Evolutionary conservation across 2,113 vertebrate species (phyloP).

Genomic region (Crotophaga sulcirostris): DNA sequence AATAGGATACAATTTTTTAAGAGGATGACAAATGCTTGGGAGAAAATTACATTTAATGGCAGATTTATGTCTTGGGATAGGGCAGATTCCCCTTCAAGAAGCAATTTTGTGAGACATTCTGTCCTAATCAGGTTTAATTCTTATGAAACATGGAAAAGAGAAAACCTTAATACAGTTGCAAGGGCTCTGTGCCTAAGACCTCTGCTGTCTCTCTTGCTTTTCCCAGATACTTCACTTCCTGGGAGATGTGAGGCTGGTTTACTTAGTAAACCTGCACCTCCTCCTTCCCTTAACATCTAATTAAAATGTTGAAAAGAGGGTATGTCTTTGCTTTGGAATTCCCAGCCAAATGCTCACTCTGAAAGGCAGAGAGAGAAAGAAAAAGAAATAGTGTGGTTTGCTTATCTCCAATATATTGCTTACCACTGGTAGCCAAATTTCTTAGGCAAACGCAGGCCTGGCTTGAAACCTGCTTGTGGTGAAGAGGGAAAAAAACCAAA

Average conservation of each 20-base stretch:
- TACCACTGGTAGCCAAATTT: slow-evolving; percentile 79
- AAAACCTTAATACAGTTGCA: background rate
- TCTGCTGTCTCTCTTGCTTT: background rate
- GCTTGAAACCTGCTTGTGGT: slow-evolving; percentile 76
- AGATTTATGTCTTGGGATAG: background rate
- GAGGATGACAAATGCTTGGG: background rate
- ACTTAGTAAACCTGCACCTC: background rate
- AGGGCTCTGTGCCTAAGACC: background rate
- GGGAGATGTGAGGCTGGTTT: background rate
- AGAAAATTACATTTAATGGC: background rate
- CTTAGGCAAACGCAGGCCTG: slow-evolving; percentile 82
- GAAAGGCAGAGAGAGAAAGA: background rate
- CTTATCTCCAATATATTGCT: slow-evolving; percentile 24
- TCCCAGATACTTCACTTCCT: background rate
- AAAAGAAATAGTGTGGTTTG: background rate
- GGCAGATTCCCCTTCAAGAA: background rate
- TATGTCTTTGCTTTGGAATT: background rate
- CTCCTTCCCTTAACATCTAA: background rate
- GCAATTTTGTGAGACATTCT: background rate
- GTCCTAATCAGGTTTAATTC: background rate
- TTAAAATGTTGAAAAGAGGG: background rate
- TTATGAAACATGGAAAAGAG: background rate
- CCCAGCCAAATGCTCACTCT: background rate
- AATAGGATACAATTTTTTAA: background rate
- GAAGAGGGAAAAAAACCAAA: background rate